phyloP scores from a whole-genome alignment of 37 sponge, comb jelly and placozoan species.

The Spongilla lacustris region DNA sequence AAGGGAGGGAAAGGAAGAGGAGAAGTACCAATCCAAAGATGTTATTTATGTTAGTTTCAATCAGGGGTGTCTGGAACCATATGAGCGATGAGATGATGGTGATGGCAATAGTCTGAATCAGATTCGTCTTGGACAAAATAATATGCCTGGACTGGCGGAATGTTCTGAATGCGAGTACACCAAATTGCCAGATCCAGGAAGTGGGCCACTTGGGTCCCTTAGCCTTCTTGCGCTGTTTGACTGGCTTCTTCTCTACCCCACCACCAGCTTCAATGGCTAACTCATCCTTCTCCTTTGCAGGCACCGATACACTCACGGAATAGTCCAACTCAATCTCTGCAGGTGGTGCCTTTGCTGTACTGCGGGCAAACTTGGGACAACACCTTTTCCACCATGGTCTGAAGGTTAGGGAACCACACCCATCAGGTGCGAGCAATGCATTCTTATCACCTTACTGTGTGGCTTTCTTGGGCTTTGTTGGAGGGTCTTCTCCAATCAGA shows the following conservation, averaged over 20 bases:
- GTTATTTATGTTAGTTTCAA: slow-evolving; percentile 57
- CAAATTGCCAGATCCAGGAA: slow-evolving; percentile 65
- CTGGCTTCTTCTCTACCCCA: too few species aligned
- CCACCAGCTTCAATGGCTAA: too few species aligned
- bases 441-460: not conserved
- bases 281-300: too few species aligned
- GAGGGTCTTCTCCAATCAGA: slow-evolving; percentile 64
- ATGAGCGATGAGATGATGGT: slow-evolving; percentile 35
- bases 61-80: slow-evolving; percentile 76
- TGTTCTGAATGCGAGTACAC: slow-evolving; percentile 57
- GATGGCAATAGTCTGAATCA: slow-evolving; percentile 28
- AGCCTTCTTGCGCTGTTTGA: not conserved
- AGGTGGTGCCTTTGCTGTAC: not conserved
- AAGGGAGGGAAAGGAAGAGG: not conserved
- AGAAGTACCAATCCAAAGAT: slow-evolving; percentile 28
- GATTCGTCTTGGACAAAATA: slow-evolving; percentile 33
- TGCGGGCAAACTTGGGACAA: not conserved
- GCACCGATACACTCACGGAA: not conserved
- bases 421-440: too few species aligned
- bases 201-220: slow-evolving; percentile 59
- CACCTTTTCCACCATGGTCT: slow-evolving; percentile 9
- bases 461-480: not conserved
- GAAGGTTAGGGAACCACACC: not conserved
- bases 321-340: not conserved
- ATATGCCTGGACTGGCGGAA: slow-evolving; percentile 44